Evolutionary conservation across 1,140 invertebrate species (phyloP).

Genomic region (Babylonia areolata): DNA sequence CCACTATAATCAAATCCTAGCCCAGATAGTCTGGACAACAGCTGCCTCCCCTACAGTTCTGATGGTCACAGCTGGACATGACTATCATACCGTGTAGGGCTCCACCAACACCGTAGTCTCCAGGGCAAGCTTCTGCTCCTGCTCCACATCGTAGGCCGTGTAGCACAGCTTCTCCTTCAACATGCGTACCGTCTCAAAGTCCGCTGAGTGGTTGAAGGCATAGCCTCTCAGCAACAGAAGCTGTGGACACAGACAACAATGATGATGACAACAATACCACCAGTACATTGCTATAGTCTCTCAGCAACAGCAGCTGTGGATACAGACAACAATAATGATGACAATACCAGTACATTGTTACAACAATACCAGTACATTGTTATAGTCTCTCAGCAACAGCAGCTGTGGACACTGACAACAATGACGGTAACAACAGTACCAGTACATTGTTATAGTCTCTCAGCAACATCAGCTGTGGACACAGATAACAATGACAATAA

Average conservation of each 20-base stretch:
- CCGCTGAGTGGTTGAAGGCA: conserved; percentile 99
- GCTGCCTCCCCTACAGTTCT: too few species aligned
- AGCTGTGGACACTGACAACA: conserved; percentile 82
- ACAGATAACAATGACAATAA: too few species aligned
- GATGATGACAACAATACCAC: too few species aligned
- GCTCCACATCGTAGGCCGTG: conserved; percentile 98
- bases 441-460: too few species aligned
- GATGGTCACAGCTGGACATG: too few species aligned
- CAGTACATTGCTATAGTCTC: too few species aligned
- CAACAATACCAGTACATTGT: too few species aligned
- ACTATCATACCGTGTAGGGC: conserved; percentile 89
- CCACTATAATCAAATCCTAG: too few species aligned
- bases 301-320: conserved; percentile 87
- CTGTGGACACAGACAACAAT: conserved; percentile 78
- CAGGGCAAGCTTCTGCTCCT: conserved; percentile 96
- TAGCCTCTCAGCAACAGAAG: conserved; percentile 95
- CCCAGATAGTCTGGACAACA: too few species aligned
- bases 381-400: conserved; percentile 94
- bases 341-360: too few species aligned
- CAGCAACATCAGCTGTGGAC: conserved; percentile 87
- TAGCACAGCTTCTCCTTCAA: conserved; percentile 99
- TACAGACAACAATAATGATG: too few species aligned
- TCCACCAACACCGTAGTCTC: conserved; percentile 99
- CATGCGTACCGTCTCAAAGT: conserved; percentile 99
- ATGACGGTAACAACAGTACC: too few species aligned